A percentile compares a stretch with the other conserved stretches of the same genome.
These are phyloP conservation scores for Uropetala carovei DNA, from an alignment of 2,888 invertebrate genomes.

Conservation along the genomic window DNA sequence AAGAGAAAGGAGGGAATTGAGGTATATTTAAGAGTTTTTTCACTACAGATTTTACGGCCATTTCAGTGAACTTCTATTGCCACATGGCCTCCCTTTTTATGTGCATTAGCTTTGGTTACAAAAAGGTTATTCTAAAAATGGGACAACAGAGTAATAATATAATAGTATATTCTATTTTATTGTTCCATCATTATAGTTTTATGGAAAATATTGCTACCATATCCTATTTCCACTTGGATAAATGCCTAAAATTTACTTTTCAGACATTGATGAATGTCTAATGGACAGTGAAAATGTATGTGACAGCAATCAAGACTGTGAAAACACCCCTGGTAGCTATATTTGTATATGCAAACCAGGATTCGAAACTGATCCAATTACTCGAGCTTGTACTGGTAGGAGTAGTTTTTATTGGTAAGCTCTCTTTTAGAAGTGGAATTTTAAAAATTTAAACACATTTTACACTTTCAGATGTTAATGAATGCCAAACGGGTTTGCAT, in stretches of 20 bases:
- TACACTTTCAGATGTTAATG: slow-evolving; percentile 83
- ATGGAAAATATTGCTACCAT: no score
- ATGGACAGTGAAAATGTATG: slow-evolving; percentile 77
- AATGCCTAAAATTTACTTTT: slow-evolving; percentile 37
- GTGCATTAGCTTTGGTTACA: no score
- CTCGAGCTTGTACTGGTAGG: slow-evolving; percentile 81
- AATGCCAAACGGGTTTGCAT: slow-evolving; percentile 86
- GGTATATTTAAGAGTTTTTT: no score
- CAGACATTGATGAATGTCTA: slow-evolving; percentile 84
- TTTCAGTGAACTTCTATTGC: no score
- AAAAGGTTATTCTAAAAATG: no score
- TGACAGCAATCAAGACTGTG: slow-evolving; percentile 81
- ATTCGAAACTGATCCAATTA: slow-evolving; percentile 79
- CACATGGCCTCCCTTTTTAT: no score
- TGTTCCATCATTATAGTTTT: no score
- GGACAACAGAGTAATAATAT: no score
- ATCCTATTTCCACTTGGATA: no score
- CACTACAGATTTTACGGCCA: no score
- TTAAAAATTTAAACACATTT: neutral
- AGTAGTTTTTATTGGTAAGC: neutral
- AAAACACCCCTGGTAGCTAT: slow-evolving; percentile 84
- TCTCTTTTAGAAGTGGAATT: neutral
- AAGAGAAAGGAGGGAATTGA: no score
- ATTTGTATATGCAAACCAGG: slow-evolving; percentile 82
- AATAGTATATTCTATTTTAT: no score